phyloP scores from a whole-genome alignment of 2,888 invertebrate genomes.

The Agrotis clavis region DNA sequence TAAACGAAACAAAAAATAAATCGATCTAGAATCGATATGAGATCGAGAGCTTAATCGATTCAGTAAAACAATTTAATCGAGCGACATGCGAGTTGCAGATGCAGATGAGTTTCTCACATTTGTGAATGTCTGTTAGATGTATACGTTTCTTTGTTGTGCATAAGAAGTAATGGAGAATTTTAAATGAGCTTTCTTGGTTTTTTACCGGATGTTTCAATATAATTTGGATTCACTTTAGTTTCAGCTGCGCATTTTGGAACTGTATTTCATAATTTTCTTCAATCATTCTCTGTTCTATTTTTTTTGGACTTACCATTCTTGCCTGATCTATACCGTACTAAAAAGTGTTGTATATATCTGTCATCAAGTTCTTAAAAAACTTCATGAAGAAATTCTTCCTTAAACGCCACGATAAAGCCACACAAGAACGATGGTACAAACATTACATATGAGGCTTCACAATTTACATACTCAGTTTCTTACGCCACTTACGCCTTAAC shows the following conservation, averaged over 20 bases:
- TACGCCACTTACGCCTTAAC: conserved; percentile 37
- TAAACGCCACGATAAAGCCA: not conserved
- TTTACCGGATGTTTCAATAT: not conserved
- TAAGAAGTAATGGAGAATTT: conserved; percentile 29
- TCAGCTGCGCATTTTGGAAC: not conserved
- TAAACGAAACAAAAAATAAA: conserved; percentile 81
- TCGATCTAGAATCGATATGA: conserved; percentile 83
- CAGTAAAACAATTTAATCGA: conserved; percentile 87
- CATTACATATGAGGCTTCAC: conserved; percentile 8
- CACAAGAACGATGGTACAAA: not conserved
- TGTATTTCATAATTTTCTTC: not conserved
- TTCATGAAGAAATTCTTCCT: not conserved
- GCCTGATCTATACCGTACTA: too few species aligned
- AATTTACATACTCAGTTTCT: conserved; percentile 35
- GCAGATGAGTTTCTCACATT: conserved; percentile 82
- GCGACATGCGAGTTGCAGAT: conserved; percentile 79
- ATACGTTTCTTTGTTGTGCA: conserved; percentile 44
- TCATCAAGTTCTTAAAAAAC: not conserved
- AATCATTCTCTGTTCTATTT: too few species aligned
- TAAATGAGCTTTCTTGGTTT: conserved; percentile 8
- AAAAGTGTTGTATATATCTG: not conserved
- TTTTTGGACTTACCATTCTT: too few species aligned
- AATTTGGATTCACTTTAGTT: not conserved
- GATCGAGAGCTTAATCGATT: conserved; percentile 87
- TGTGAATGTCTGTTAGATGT: conserved; percentile 59